phyloP scores from a whole-genome alignment of 2,888 invertebrate genomes.

The Buathra laborator region DNA sequence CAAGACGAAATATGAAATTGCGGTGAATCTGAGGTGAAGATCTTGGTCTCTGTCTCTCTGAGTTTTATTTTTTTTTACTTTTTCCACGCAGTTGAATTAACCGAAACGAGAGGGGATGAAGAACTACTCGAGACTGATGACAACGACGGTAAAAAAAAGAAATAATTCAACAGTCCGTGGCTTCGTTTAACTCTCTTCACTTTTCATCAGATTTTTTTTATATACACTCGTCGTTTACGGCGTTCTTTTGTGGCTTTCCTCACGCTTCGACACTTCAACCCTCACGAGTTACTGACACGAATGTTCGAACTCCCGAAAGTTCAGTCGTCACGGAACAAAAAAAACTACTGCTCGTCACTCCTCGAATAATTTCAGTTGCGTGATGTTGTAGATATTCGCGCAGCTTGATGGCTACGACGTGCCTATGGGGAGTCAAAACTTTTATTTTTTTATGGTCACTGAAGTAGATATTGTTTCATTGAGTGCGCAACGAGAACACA shows the following conservation, averaged over 20 bases:
- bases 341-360: conserved; percentile 6
- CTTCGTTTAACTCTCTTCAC: conserved; percentile 38
- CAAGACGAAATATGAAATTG: conserved; percentile 34
- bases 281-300: conserved; percentile 36
- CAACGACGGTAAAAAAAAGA: neutral
- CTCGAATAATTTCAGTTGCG: conserved; percentile 38
- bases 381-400: neutral
- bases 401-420: conserved; percentile 6
- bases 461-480: neutral
- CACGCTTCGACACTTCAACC: conserved; percentile 36
- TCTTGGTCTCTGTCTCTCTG: neutral
- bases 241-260: conserved; percentile 20
- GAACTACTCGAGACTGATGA: conserved; percentile 13
- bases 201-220: conserved; percentile 46
- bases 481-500: conserved; percentile 7
- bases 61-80: neutral
- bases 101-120: conserved; percentile 5
- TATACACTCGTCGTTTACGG: neutral
- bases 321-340: neutral
- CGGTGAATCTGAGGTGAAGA: conserved; percentile 8
- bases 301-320: neutral
- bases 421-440: neutral
- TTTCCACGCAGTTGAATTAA: neutral
- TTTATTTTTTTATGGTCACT: conserved; percentile 5
- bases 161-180: neutral